Conservation (phyloP, 2,113 vertebrate genomes). For the Orycteropus afer region DNA sequence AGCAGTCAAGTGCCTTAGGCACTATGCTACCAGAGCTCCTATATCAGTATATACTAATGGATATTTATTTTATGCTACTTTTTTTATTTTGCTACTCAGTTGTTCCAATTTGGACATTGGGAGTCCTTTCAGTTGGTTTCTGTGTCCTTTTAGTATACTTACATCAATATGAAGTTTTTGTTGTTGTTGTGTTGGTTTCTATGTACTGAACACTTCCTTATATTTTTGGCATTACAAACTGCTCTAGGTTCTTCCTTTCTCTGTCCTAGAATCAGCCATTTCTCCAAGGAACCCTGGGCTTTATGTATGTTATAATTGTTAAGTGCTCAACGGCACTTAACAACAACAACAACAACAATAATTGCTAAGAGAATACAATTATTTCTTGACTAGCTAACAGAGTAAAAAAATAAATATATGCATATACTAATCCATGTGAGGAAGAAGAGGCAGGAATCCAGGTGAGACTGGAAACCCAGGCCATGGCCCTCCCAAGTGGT, state of each 20-base stretch:
- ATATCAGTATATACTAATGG: neutral
- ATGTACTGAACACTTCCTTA: neutral
- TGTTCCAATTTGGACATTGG: neutral
- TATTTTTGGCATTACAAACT: neutral
- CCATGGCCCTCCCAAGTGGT: no score
- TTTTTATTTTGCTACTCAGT: neutral
- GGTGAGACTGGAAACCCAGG: no score
- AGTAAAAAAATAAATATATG: neutral
- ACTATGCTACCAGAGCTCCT: no score
- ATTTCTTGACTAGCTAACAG: neutral
- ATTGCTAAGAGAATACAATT: accelerated
- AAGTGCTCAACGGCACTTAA: no score
- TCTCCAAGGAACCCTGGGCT: neutral
- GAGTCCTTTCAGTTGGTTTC: neutral
- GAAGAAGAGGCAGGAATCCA: no score
- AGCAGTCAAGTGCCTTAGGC: no score
- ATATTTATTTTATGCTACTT: neutral
- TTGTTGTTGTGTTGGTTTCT: neutral
- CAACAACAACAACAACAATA: no score
- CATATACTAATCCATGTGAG: accelerated
- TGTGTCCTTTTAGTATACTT: neutral
- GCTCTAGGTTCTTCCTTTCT: no score
- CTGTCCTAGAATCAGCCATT: neutral
- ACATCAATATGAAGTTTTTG: neutral
- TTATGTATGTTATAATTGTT: accelerated